These are phyloP conservation scores for Dryas iulia DNA, from an alignment of 1,140 invertebrate genomes.

Conservation along the genomic window DNA sequence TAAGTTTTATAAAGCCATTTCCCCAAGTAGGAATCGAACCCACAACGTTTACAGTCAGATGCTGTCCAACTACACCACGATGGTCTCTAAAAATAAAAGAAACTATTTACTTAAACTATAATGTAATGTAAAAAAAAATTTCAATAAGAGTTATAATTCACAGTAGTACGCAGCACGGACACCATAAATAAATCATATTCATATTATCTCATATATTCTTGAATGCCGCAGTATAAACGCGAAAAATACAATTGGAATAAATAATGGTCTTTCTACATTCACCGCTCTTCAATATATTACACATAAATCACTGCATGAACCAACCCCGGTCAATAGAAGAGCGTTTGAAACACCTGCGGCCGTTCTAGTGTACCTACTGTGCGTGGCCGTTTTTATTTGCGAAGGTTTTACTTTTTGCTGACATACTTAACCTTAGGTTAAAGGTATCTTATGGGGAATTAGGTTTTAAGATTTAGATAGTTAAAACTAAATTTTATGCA, in stretches of 20 bases:
- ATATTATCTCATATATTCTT: background rate
- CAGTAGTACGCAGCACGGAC: no score
- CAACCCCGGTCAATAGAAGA: constrained; percentile 1
- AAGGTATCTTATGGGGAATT: background rate
- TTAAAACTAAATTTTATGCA: no score
- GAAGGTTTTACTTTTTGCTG: background rate
- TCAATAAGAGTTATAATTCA: no score
- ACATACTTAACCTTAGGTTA: background rate
- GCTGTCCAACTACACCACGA: no score
- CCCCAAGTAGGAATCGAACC: no score
- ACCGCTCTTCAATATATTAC: constrained; percentile 3
- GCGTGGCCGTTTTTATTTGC: background rate
- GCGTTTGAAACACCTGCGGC: constrained; percentile 2
- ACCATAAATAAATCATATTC: background rate
- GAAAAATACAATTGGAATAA: constrained; percentile 4
- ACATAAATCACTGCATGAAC: constrained; percentile 7
- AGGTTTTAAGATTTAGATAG: background rate
- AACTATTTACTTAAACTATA: no score
- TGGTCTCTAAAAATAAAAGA: no score
- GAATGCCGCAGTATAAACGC: background rate
- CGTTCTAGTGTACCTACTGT: background rate
- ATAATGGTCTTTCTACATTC: constrained; percentile 5
- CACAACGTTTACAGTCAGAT: no score
- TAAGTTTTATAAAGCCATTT: no score
- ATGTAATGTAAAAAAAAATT: no score